A percentile compares a stretch with the other conserved stretches of the same genome.
phyloP scores from a whole-genome alignment of 1,140 invertebrate species.

The Paraescarpia echinospica region DNA sequence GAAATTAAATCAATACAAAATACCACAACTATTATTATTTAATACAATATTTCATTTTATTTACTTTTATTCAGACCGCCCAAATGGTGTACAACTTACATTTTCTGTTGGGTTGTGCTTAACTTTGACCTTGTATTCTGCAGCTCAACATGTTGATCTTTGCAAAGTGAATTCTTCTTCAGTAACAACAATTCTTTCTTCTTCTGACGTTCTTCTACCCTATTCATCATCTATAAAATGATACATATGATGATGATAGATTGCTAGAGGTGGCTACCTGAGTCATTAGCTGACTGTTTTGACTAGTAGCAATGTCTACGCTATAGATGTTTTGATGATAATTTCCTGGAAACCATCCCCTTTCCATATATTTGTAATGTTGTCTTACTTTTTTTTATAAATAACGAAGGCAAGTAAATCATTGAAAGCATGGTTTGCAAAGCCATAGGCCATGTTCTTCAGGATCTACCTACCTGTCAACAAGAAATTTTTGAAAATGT shows the following conservation, averaged over 20 bases:
- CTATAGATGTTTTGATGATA: too few species aligned
- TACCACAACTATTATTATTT: not conserved
- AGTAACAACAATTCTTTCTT: not conserved
- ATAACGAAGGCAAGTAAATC: too few species aligned
- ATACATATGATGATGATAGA: not conserved
- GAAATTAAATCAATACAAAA: not conserved
- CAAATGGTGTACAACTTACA: not conserved
- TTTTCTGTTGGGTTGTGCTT: not conserved
- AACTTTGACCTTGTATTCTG: not conserved
- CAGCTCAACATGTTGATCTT: not conserved
- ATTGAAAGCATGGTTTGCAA: too few species aligned
- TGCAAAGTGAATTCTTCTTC: not conserved
- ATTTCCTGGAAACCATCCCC: too few species aligned
- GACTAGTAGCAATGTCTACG: too few species aligned
- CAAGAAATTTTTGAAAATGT: too few species aligned
- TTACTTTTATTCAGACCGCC: not conserved
- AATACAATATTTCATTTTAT: not conserved
- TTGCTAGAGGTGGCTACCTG: too few species aligned
- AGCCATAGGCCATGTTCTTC: too few species aligned
- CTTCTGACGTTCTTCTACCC: not conserved
- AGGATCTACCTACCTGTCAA: too few species aligned
- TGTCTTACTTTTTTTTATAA: too few species aligned
- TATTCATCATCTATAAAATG: not conserved
- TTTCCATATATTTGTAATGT: too few species aligned
- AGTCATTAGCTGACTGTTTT: too few species aligned